Percentiles rank a stretch among this genome's conserved stretches.
phyloP scores from a whole-genome alignment of 1,140 invertebrate genomes.

The Heliconius eleuchia region DNA sequence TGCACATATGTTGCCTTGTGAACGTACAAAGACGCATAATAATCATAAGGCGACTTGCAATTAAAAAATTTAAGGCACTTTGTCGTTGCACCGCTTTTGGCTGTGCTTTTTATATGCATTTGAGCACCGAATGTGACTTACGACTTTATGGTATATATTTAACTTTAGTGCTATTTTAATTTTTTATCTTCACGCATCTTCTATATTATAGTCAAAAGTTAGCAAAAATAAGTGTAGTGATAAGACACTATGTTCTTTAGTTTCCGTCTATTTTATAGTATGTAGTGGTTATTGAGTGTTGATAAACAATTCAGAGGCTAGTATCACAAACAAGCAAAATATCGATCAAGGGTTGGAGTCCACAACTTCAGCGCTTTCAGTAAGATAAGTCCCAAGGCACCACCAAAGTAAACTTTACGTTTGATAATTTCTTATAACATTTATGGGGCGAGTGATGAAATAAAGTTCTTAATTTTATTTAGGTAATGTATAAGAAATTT shows the following conservation, averaged over 20 bases:
- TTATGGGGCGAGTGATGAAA: neutral
- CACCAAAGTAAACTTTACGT: neutral
- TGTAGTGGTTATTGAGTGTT: too few relatives aligned
- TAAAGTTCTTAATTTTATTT: neutral
- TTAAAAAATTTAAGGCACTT: conserved; percentile 81
- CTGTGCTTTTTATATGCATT: conserved; percentile 44
- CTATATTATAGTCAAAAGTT: neutral
- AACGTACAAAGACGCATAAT: conserved; percentile 78
- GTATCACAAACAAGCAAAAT: too few relatives aligned
- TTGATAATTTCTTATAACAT: neutral
- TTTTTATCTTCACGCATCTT: neutral
- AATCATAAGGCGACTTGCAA: conserved; percentile 75
- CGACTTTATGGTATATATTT: conserved; percentile 32
- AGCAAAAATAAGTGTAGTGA: too few relatives aligned
- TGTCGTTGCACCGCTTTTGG: conserved; percentile 57
- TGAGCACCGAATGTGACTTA: conserved; percentile 39
- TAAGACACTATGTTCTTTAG: too few relatives aligned
- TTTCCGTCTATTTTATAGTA: too few relatives aligned
- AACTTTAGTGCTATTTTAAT: neutral
- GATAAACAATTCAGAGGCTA: too few relatives aligned
- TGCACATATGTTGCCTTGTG: conserved; percentile 65
- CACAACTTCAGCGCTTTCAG: too few relatives aligned
- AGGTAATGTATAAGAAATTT: neutral
- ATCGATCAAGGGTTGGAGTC: too few relatives aligned
- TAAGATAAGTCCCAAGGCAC: too few relatives aligned